Evolutionary conservation across 2,888 invertebrate species (phyloP), one percentile per base, ranked within the genome.

Genomic region (Euspilapteryx auroguttella): DNA sequence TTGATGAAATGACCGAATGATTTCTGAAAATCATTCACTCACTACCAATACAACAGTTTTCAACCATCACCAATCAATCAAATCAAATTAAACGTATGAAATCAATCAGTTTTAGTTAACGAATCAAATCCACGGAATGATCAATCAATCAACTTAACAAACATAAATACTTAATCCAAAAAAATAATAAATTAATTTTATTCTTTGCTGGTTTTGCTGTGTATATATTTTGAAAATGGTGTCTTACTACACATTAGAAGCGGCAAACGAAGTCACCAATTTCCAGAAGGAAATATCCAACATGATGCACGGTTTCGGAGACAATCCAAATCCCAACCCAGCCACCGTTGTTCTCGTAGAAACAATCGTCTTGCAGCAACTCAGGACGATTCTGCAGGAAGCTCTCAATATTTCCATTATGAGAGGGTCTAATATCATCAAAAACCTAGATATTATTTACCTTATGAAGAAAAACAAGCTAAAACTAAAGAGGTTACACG

Each of bases 261-360:
- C 51, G 3, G 38, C 54, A 0, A 49, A 52, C 6, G 71, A 71
- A 38, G 49, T 47, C 2, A 55, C 55, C 0, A 76, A 78, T 30
- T 81, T 79, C 41, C 78, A 78, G 48, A 73, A 79, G 59, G 89
- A 92, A 65, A 89, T 92, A 39, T 85, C 87, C 1, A 80, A 83
- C 43, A 92, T 93, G 82, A 89, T 93, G 94, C 88, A 91, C 42
- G 94, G 93, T n/a, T 91, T 94, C 49, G 95, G 95, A 0, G 95
- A 95, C 49, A 87, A 87, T 45, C 82, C 86, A 12, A 84, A 85
- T 34, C 94, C 94, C 0, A 79, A 89, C 23, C 78, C 83, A 1
- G 90, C 89, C 24, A 89, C 94, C 1, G 93, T 94, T 0, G 81
- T 84, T 30, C 63, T 94, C 26, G 85, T 95, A 0, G 94, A 95